phyloP scores from a whole-genome alignment of 2,888 invertebrate genomes.

The Arge pagana region DNA sequence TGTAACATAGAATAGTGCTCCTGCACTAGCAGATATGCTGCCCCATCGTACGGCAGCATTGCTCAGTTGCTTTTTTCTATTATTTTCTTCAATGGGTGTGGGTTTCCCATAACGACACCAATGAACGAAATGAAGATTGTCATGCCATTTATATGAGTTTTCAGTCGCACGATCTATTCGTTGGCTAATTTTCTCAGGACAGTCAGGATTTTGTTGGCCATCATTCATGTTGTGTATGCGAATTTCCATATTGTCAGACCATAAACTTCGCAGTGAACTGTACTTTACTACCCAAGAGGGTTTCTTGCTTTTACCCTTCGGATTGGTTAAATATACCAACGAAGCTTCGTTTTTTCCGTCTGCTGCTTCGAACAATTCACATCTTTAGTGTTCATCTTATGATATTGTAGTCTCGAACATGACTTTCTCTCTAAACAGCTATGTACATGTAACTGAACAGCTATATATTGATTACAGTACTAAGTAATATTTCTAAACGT shows the following conservation, averaged over 20 bases:
- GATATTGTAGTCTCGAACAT: too few relatives aligned
- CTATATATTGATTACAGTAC: too few relatives aligned
- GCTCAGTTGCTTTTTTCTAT: conserved; percentile 3
- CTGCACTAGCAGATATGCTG: conserved; percentile 17
- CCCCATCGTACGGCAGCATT: conserved; percentile 18
- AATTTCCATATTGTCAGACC: conserved; percentile 71
- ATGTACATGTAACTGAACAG: too few relatives aligned
- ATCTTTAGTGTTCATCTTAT: too few relatives aligned
- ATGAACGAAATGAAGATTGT: conserved; percentile 70
- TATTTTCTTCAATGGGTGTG: conserved; percentile 2
- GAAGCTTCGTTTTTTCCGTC: conserved; percentile 3
- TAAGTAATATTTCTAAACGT: too few relatives aligned
- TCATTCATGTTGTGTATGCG: conserved; percentile 76
- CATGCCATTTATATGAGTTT: conserved; percentile 63
- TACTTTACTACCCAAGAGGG: conserved; percentile 2
- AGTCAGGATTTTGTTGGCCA: conserved; percentile 70
- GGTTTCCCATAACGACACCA: conserved; percentile 70
- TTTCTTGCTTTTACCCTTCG: conserved; percentile 22
- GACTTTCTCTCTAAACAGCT: too few relatives aligned
- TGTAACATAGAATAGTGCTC: conserved; percentile 11
- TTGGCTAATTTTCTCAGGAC: conserved; percentile 58
- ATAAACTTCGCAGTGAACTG: conserved; percentile 66
- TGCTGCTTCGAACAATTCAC: conserved; percentile 1
- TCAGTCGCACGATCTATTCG: conserved; percentile 5
- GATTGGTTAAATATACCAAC: conserved; percentile 1